Conservation (phyloP, 2,113 vertebrate genomes). For the Hymenochirus boettgeri region DNA sequence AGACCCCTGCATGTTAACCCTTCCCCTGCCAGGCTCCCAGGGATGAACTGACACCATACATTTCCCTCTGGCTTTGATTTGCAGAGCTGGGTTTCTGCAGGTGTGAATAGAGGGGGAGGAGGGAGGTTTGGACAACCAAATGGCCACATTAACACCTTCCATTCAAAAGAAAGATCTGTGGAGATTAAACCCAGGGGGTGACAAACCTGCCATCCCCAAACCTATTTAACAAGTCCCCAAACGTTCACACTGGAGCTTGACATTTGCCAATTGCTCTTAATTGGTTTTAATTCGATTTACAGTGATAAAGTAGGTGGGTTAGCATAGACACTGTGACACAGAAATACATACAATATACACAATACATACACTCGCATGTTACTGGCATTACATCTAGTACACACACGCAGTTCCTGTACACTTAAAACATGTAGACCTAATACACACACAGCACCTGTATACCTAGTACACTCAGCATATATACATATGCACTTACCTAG, state of each 20-base stretch:
- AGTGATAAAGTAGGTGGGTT: neutral
- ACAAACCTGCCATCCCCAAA: constrained; percentile 35
- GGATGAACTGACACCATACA: neutral
- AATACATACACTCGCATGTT: too few relatives aligned
- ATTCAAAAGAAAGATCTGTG: constrained; percentile 45
- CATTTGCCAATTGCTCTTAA: constrained; percentile 51
- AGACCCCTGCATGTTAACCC: neutral
- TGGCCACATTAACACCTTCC: constrained; percentile 45
- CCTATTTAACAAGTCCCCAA: constrained; percentile 47
- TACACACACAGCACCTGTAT: too few relatives aligned
- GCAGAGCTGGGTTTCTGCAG: constrained; percentile 31
- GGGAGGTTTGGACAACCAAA: constrained; percentile 42
- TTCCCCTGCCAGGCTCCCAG: neutral
- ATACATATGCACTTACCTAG: too few relatives aligned
- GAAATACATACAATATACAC: too few relatives aligned
- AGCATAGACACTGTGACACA: too few relatives aligned
- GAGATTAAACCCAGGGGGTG: constrained; percentile 24
- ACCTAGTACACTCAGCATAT: too few relatives aligned
- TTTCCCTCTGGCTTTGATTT: neutral
- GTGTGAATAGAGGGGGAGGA: constrained; percentile 33
- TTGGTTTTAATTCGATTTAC: constrained; percentile 54
- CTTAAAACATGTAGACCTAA: too few relatives aligned
- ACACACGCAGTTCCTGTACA: too few relatives aligned
- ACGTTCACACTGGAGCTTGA: constrained; percentile 45
- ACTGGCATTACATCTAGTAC: too few relatives aligned